Percentiles rank a stretch among this genome's conserved stretches.
Evolutionary conservation across 2,888 invertebrate genomes (phyloP).

Genomic region (Kuschelorhynchus macadamiae): DNA sequence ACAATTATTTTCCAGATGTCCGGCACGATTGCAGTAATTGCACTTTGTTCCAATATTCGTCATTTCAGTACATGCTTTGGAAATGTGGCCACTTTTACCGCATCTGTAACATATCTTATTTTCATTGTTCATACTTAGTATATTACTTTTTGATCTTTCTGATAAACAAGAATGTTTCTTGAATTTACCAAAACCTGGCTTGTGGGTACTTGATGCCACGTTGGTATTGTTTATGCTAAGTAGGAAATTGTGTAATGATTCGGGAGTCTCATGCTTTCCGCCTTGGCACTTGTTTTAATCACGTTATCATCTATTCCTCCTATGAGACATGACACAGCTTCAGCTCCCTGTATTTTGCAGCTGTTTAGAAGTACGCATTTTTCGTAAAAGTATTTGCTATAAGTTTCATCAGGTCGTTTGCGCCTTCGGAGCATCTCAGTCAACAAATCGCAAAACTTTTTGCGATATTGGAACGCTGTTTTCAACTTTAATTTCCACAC

Average conservation of each 20-base stretch:
- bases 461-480: too few species aligned
- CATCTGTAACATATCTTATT: not conserved
- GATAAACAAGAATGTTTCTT: too few species aligned
- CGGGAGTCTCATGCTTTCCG: not conserved
- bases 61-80: not conserved
- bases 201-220: not conserved
- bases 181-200: too few species aligned
- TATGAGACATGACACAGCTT: conserved; percentile 10
- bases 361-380: not conserved
- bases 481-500: too few species aligned
- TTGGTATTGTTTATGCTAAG: not conserved
- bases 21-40: not conserved
- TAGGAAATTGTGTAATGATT: not conserved
- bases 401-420: not conserved
- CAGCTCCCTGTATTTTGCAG: conserved; percentile 2
- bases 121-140: too few species aligned
- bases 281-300: not conserved
- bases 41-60: not conserved
- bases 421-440: not conserved
- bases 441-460: too few species aligned
- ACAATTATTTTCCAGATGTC: not conserved
- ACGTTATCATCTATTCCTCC: conserved; percentile 3
- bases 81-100: not conserved
- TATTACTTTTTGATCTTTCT: too few species aligned
- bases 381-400: not conserved